Percentiles rank a stretch among this genome's conserved stretches.
Evolutionary conservation across 2,797 vertebrate species (phyloP).

Genomic region (Myotis daubentonii): DNA sequence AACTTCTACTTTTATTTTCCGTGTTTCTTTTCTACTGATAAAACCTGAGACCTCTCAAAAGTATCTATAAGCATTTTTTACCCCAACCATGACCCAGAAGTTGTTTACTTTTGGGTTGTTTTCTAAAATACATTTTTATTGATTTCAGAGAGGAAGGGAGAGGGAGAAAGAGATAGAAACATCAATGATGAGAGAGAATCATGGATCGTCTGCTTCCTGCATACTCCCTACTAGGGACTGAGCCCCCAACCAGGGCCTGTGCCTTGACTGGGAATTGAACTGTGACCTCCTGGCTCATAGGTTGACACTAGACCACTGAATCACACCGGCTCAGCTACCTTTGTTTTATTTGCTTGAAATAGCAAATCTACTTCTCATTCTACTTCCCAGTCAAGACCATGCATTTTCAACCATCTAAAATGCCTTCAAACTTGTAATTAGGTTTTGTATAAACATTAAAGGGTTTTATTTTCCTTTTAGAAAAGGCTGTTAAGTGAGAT

Average conservation of each 20-base stretch:
- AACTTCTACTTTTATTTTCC: neutral
- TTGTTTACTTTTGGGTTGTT: neutral
- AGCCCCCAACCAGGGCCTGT: too few relatives aligned
- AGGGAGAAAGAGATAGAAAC: too few relatives aligned
- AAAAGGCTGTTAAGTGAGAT: conserved; percentile 58
- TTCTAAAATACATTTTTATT: too few relatives aligned
- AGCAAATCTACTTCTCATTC: neutral
- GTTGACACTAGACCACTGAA: too few relatives aligned
- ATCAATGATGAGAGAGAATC: too few relatives aligned
- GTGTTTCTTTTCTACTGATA: neutral
- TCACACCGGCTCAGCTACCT: neutral
- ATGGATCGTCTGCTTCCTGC: too few relatives aligned
- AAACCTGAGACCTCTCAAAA: neutral
- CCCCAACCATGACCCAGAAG: neutral
- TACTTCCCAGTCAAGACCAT: neutral
- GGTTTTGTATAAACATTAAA: conserved; percentile 58
- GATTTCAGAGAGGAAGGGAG: too few relatives aligned
- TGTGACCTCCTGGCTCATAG: too few relatives aligned
- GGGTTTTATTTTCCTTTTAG: conserved; percentile 62
- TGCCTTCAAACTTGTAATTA: conserved; percentile 59
- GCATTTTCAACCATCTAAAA: conserved; percentile 39
- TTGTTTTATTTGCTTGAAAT: conserved; percentile 41
- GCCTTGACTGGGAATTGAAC: too few relatives aligned
- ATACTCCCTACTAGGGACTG: too few relatives aligned
- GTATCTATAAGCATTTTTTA: neutral